Percentiles rank a stretch among this genome's conserved stretches.
Evolutionary conservation across 2,888 invertebrate genomes (phyloP).

Genomic region (Heliconius cydno): DNA sequence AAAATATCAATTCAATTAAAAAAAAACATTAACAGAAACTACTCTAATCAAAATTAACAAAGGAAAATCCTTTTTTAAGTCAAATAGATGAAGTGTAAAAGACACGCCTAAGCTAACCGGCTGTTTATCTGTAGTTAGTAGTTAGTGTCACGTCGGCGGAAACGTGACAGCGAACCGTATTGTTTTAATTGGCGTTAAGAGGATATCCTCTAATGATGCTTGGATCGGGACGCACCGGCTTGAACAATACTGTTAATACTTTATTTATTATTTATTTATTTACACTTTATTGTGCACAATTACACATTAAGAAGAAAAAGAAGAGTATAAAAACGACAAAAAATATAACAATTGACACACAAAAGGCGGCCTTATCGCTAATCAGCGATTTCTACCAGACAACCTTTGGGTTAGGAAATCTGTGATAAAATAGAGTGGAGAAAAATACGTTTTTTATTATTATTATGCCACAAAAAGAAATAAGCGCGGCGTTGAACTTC

Average conservation of each 20-base stretch:
- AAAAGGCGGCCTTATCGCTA: too few species aligned
- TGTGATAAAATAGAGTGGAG: too few species aligned
- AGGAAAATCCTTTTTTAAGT: conserved; percentile 10
- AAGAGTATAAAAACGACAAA: too few species aligned
- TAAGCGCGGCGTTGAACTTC: background rate
- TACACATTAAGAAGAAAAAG: too few species aligned
- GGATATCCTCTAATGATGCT: conserved; percentile 54
- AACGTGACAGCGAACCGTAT: conserved; percentile 55
- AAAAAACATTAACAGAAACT: background rate
- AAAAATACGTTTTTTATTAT: too few species aligned
- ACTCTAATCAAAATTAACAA: background rate
- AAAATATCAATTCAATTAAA: background rate
- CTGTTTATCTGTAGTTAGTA: conserved; percentile 38
- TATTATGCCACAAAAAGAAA: too few species aligned
- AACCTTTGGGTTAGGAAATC: too few species aligned
- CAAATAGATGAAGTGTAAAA: conserved; percentile 30
- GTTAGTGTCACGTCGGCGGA: conserved; percentile 40
- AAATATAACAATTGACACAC: too few species aligned
- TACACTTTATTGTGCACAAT: too few species aligned
- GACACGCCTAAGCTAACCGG: conserved; percentile 26
- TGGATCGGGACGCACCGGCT: conserved; percentile 35
- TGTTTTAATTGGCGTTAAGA: conserved; percentile 65
- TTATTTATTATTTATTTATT: too few species aligned
- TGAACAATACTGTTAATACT: background rate
- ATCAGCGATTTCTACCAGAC: too few species aligned